These are phyloP conservation scores for Suillia variegata DNA, from an alignment of 2,888 invertebrate species.

Conservation along the genomic window DNA sequence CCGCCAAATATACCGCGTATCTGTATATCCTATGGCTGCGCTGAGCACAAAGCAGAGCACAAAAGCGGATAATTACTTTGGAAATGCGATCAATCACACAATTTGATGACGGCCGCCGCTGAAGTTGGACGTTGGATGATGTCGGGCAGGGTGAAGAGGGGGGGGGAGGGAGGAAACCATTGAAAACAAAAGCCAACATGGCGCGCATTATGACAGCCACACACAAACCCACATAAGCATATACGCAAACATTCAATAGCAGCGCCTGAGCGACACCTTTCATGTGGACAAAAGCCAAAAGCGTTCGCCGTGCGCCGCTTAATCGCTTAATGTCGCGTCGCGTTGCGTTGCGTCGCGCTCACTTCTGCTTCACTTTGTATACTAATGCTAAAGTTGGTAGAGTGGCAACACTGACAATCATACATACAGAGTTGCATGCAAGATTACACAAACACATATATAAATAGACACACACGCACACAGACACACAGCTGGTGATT, in stretches of 20 bases:
- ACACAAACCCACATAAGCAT: conserved; percentile 19
- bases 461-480: not conserved
- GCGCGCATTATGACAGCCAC: conserved; percentile 31
- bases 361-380: conserved; percentile 1
- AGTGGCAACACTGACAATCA: not conserved
- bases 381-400: not conserved
- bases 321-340: conserved; percentile 51
- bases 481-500: conserved; percentile 25
- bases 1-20: too few relatives aligned
- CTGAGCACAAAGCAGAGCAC: conserved; percentile 3
- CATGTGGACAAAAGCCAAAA: conserved; percentile 32
- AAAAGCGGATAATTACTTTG: conserved; percentile 49
- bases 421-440: conserved; percentile 1
- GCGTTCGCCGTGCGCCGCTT: conserved; percentile 43
- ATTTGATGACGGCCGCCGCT: conserved; percentile 18
- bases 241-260: conserved; percentile 7
- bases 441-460: not conserved
- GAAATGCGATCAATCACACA: conserved; percentile 54
- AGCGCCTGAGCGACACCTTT: conserved; percentile 14
- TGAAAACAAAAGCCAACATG: conserved; percentile 13
- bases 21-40: not conserved
- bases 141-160: too few relatives aligned
- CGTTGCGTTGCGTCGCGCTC: too few relatives aligned
- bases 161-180: too few relatives aligned
- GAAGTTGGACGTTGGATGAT: too few relatives aligned